Evolutionary conservation across 2,113 vertebrate species (phyloP).

Genomic region (Montifringilla adamsi): DNA sequence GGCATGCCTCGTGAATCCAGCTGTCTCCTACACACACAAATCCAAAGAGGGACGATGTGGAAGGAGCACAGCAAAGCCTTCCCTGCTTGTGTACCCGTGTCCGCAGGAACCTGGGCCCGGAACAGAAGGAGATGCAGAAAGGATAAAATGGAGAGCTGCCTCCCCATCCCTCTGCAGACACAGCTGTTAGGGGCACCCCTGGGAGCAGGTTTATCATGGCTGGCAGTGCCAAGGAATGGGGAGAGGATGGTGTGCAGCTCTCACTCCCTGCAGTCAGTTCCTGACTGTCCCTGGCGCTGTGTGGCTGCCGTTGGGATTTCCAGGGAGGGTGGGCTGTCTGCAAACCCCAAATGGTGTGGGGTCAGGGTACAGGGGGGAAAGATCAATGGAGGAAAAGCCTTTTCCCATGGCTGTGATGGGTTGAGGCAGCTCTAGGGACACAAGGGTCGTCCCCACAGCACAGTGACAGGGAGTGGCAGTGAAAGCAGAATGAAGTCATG

Average conservation of each 20-base stretch:
- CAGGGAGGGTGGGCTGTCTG: background rate
- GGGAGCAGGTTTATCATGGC: background rate
- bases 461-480: background rate
- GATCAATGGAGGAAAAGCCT: background rate
- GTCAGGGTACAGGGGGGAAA: accelerated
- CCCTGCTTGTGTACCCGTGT: accelerated
- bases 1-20: background rate
- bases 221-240: accelerated
- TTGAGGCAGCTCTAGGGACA: background rate
- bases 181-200: background rate
- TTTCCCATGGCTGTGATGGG: accelerated
- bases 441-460: background rate
- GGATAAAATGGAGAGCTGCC: background rate
- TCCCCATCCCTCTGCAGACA: background rate
- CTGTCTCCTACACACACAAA: background rate
- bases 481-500: background rate
- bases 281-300: accelerated
- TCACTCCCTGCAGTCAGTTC: accelerated
- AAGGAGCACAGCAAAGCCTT: background rate
- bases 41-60: background rate
- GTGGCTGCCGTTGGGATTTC: accelerated
- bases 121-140: background rate
- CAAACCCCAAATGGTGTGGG: background rate
- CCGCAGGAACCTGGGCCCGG: background rate
- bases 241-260: accelerated